These are phyloP conservation scores for Batillaria attramentaria DNA, from an alignment of 1,140 invertebrate genomes.

Conservation along the genomic window DNA sequence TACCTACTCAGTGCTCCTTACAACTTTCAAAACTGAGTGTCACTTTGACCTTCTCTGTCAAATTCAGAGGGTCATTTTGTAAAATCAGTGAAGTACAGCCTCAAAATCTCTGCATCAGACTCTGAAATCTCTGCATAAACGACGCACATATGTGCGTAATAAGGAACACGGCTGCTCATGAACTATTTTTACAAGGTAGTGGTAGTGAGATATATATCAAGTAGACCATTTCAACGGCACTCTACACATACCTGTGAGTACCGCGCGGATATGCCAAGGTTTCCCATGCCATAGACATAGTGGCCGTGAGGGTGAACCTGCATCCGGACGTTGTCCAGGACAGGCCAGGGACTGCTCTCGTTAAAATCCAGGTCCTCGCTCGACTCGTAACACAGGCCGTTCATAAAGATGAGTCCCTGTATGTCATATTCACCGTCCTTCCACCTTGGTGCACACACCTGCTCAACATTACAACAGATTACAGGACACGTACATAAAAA, in stretches of 20 bases:
- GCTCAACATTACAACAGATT: slow-evolving; percentile 21
- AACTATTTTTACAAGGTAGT: too few species aligned
- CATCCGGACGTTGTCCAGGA: slow-evolving; percentile 41
- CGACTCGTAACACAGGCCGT: slow-evolving; percentile 53
- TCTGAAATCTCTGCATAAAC: too few species aligned
- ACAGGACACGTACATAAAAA: not conserved
- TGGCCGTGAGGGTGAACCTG: slow-evolving; percentile 47
- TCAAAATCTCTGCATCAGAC: too few species aligned
- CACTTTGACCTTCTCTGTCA: too few species aligned
- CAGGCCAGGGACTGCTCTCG: slow-evolving; percentile 44
- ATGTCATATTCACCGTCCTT: slow-evolving; percentile 43
- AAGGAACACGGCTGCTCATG: too few species aligned
- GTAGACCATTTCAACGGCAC: not conserved
- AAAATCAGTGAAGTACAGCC: too few species aligned
- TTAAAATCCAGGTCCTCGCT: slow-evolving; percentile 39
- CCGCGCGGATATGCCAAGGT: slow-evolving; percentile 45
- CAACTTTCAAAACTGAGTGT: too few species aligned
- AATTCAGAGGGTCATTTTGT: too few species aligned
- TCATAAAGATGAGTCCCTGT: slow-evolving; percentile 49
- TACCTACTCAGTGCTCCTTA: too few species aligned
- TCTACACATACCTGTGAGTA: slow-evolving; percentile 53
- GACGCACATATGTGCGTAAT: too few species aligned
- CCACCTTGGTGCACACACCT: slow-evolving; percentile 59
- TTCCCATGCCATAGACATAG: slow-evolving; percentile 51
- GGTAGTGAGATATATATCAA: too few species aligned